A percentile compares a stretch with the other conserved stretches of the same genome.
Conservation (phyloP, 2,797 vertebrate genomes). For the Acipenser oxyrinchus region DNA sequence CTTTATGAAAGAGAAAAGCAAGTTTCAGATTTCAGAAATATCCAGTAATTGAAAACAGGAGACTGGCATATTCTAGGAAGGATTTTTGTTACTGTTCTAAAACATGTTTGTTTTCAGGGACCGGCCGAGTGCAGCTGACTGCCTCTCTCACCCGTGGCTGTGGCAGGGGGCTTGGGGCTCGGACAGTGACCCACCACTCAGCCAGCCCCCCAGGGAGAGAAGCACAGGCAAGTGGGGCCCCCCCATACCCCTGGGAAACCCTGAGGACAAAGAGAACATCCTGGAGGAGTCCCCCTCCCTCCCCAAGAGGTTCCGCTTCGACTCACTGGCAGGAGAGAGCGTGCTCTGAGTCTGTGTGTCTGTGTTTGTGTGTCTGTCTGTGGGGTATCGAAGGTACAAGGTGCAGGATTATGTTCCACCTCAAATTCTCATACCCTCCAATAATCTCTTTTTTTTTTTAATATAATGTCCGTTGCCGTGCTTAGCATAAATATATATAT, state of each 20-base stretch:
- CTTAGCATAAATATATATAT: no score
- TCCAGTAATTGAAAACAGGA: no score
- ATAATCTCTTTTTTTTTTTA: no score
- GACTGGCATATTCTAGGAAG: no score
- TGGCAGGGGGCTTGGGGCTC: slow-evolving; percentile 60
- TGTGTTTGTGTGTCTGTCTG: background rate
- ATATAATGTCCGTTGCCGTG: no score
- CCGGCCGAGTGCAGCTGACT: slow-evolving; percentile 78
- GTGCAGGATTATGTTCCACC: no score
- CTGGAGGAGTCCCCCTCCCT: slow-evolving; percentile 58
- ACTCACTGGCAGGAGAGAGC: slow-evolving; percentile 30
- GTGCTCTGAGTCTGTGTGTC: background rate
- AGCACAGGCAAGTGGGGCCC: slow-evolving; percentile 59
- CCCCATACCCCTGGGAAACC: slow-evolving; percentile 53
- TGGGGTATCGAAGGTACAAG: background rate
- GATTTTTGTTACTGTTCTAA: no score
- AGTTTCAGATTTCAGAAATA: no score
- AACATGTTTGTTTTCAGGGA: slow-evolving; percentile 51
- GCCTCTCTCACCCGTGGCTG: slow-evolving; percentile 84
- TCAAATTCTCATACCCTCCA: no score
- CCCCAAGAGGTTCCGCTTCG: slow-evolving; percentile 76
- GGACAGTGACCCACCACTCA: slow-evolving; percentile 36
- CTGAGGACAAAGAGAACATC: slow-evolving; percentile 89
- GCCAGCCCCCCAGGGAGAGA: slow-evolving; percentile 48
- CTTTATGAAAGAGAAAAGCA: no score